Evolutionary conservation across 2,113 vertebrate species (phyloP).

Genomic region (Nesoenas mayeri): DNA sequence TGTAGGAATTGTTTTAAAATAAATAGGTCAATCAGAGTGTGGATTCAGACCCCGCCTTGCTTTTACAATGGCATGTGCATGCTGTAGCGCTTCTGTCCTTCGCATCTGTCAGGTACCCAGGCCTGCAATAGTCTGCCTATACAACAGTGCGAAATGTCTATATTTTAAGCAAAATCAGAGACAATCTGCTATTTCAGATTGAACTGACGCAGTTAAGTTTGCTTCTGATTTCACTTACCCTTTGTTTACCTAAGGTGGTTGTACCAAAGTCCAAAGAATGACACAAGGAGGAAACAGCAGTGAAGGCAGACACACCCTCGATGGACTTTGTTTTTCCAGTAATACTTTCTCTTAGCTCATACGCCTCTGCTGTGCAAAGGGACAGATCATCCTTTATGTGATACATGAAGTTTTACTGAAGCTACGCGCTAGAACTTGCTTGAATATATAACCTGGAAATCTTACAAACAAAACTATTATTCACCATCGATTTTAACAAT

Average conservation of each 20-base stretch:
- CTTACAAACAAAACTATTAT: neutral
- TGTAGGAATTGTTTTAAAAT: neutral
- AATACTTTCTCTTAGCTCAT: neutral
- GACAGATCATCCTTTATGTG: neutral
- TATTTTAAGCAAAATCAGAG: neutral
- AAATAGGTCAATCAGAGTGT: neutral
- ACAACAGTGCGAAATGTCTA: neutral
- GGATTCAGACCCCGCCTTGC: neutral
- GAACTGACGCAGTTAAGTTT: neutral
- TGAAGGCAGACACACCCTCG: neutral
- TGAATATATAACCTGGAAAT: neutral
- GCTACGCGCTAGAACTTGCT: neutral
- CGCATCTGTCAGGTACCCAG: neutral
- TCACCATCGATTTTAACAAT: neutral
- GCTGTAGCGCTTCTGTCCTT: neutral
- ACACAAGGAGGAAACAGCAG: neutral
- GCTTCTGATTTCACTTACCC: neutral
- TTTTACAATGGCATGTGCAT: neutral
- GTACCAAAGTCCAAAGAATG: neutral
- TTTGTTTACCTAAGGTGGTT: slow-evolving; percentile 15
- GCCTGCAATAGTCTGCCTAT: neutral
- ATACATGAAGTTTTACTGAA: neutral
- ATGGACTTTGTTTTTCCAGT: neutral
- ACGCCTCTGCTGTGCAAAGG: neutral
- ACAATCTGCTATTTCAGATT: neutral